These are phyloP conservation scores for Tenodera sinensis DNA, from an alignment of 2,888 invertebrate genomes.

Conservation along the genomic window DNA sequence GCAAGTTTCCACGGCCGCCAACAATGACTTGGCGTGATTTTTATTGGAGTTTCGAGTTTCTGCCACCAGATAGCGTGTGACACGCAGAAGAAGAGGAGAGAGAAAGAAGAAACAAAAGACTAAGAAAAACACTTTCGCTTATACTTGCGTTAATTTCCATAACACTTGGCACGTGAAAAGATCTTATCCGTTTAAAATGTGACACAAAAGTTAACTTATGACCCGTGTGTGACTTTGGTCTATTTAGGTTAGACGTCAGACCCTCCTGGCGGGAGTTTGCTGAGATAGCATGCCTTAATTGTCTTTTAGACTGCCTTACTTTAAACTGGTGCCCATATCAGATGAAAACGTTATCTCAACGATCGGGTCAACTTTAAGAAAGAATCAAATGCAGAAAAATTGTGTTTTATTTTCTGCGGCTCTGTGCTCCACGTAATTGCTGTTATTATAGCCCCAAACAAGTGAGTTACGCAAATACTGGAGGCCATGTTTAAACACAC, in stretches of 20 bases:
- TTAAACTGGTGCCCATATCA: neutral
- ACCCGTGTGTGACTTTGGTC: constrained; percentile 5
- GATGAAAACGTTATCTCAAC: neutral
- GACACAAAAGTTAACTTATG: constrained; percentile 12
- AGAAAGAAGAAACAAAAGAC: neutral
- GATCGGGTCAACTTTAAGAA: neutral
- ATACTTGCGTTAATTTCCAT: neutral
- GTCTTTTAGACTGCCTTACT: neutral
- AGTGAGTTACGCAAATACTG: too few relatives aligned
- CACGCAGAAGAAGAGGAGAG: neutral
- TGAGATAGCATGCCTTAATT: neutral
- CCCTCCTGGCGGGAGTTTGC: neutral
- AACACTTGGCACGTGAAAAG: constrained; percentile 7
- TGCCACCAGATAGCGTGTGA: neutral
- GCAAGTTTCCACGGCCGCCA: neutral
- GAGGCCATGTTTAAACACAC: too few relatives aligned
- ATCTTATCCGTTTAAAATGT: constrained; percentile 12
- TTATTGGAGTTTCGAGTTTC: constrained; percentile 11
- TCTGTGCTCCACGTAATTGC: neutral
- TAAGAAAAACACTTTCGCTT: constrained; percentile 13
- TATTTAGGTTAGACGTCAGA: constrained; percentile 1
- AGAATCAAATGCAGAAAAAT: neutral
- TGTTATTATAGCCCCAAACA: neutral
- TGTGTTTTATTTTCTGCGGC: neutral
- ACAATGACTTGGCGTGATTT: constrained; percentile 6